phyloP scores from a whole-genome alignment of 2,888 invertebrate genomes.

The Euzophera pinguis region DNA sequence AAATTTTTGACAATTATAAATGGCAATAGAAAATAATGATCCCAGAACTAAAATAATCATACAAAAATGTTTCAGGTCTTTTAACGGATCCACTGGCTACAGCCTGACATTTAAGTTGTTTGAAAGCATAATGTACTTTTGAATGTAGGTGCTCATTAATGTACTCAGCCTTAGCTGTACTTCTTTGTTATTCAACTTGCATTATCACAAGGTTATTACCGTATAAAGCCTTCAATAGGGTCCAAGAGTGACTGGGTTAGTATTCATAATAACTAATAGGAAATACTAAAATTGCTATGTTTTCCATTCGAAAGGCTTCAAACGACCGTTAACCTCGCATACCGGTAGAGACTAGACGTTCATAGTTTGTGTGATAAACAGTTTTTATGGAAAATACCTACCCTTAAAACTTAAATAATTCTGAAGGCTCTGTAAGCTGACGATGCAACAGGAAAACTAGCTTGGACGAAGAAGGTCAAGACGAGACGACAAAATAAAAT shows the following conservation, averaged over 20 bases:
- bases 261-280: background rate
- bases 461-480: no score
- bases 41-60: no score
- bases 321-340: background rate
- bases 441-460: no score
- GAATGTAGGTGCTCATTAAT: background rate
- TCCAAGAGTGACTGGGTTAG: background rate
- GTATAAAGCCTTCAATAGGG: background rate
- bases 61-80: background rate
- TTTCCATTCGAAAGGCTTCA: background rate
- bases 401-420: no score
- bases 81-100: background rate
- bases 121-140: background rate
- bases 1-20: no score
- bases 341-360: background rate
- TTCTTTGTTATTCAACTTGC: background rate
- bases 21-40: no score
- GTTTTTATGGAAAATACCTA: no score
- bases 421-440: no score
- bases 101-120: background rate
- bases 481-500: no score
- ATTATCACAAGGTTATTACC: background rate
- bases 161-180: background rate
- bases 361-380: no score
- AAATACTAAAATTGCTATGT: background rate